These are phyloP conservation scores for Habropoda laboriosa DNA, from an alignment of 1,140 invertebrate genomes.

Conservation along the genomic window DNA sequence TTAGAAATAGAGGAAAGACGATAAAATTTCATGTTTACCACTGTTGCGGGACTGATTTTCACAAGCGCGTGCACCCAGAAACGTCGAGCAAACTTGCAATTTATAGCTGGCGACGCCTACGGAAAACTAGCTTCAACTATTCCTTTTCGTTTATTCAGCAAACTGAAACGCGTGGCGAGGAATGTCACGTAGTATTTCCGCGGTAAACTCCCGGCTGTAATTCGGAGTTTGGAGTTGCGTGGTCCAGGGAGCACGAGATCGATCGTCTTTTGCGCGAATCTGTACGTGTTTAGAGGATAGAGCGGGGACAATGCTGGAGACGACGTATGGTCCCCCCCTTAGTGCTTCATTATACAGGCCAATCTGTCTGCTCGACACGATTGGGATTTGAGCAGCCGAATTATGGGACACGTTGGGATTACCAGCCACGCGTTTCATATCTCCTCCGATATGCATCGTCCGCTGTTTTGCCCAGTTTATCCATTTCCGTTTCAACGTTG, in stretches of 20 bases:
- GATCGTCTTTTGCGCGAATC: not conserved
- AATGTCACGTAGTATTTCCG: not conserved
- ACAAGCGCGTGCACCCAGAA: too few species aligned
- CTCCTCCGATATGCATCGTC: not conserved
- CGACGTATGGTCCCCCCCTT: not conserved
- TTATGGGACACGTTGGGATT: not conserved
- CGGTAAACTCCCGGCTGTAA: not conserved
- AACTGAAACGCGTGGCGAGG: not conserved
- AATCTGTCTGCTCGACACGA: not conserved
- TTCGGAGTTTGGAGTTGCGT: not conserved
- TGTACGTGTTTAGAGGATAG: not conserved
- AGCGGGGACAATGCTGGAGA: not conserved
- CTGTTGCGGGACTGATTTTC: too few species aligned
- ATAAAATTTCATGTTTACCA: too few species aligned
- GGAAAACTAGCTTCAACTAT: too few species aligned
- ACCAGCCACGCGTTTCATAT: not conserved
- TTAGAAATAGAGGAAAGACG: too few species aligned
- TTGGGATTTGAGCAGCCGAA: constrained; percentile 4
- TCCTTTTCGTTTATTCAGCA: not conserved
- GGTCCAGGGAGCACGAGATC: not conserved
- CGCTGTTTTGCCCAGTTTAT: not conserved
- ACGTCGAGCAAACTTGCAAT: too few species aligned
- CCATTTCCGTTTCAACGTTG: too few species aligned
- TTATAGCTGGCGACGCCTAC: too few species aligned
- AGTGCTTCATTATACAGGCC: constrained; percentile 12